Evolutionary conservation across 1,140 invertebrate genomes (phyloP).

Genomic region (Agrypnia vestita): DNA sequence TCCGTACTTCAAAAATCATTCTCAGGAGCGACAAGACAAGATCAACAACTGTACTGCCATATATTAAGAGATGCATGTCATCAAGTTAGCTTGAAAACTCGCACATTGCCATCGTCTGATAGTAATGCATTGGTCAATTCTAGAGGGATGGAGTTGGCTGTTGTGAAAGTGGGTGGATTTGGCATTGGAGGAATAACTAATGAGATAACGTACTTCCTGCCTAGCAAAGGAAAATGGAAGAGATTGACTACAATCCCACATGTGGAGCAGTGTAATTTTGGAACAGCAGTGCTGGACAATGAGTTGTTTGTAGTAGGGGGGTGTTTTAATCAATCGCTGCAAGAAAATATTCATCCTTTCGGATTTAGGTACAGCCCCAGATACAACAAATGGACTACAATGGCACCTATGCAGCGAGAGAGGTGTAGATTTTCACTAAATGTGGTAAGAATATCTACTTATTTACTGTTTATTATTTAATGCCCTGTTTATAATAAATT

Average conservation of each 20-base stretch:
- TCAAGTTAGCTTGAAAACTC: constrained; percentile 58
- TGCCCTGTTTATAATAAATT: too few species aligned
- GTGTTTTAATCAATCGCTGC: constrained; percentile 83
- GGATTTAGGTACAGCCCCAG: constrained; percentile 82
- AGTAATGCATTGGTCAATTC: constrained; percentile 69
- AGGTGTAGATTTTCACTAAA: constrained; percentile 82
- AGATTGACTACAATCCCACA: constrained; percentile 82
- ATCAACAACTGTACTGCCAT: constrained; percentile 65
- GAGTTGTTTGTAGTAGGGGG: constrained; percentile 84
- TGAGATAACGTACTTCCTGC: constrained; percentile 80
- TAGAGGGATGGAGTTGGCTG: constrained; percentile 80
- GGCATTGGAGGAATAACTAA: constrained; percentile 82
- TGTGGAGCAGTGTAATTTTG: constrained; percentile 85
- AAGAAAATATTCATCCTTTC: constrained; percentile 83
- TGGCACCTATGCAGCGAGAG: constrained; percentile 80
- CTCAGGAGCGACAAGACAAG: constrained; percentile 62
- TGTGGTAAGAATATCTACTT: constrained; percentile 75
- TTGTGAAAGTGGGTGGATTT: constrained; percentile 83
- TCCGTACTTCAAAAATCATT: constrained; percentile 64
- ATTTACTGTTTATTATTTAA: too few species aligned
- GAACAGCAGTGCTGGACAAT: constrained; percentile 81
- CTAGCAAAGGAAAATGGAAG: constrained; percentile 76
- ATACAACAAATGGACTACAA: constrained; percentile 79
- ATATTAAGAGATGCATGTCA: constrained; percentile 65
- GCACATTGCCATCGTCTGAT: constrained; percentile 42